Percentiles rank a stretch among this genome's conserved stretches.
Conservation (phyloP, 2,113 vertebrate species). For the Empidonax alnorum region DNA sequence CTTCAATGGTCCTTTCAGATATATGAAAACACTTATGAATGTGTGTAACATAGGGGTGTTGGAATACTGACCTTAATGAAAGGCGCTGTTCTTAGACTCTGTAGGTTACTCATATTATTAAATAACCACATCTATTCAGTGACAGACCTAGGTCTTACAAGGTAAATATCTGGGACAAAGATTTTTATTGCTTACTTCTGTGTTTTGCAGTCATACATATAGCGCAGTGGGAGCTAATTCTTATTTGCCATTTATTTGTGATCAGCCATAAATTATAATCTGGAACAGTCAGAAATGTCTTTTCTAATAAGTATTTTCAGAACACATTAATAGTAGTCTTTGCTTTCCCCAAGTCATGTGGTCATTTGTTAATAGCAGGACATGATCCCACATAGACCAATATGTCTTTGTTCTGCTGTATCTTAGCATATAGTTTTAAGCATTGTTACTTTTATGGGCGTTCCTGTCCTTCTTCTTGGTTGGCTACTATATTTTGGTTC, state of each 20-base stretch:
- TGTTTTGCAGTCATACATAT: background rate
- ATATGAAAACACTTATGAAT: background rate
- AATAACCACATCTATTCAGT: background rate
- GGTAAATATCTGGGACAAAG: background rate
- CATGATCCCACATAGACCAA: background rate
- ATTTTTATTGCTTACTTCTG: background rate
- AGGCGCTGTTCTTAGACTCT: background rate
- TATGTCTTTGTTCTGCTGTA: background rate
- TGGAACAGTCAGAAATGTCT: background rate
- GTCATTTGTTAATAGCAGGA: background rate
- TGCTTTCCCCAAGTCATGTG: background rate
- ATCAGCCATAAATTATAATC: background rate
- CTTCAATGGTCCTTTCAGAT: background rate
- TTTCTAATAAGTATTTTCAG: constrained; percentile 6
- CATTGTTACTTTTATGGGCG: background rate
- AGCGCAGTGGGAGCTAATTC: background rate
- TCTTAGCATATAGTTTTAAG: background rate
- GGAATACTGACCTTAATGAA: background rate
- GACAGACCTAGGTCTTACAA: background rate
- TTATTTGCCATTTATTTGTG: background rate
- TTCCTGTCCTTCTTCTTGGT: background rate
- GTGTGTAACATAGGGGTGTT: background rate
- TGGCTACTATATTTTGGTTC: background rate
- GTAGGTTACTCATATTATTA: background rate
- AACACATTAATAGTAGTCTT: background rate